A percentile compares a stretch with the other conserved stretches of the same genome.
These are phyloP conservation scores for Lamprotornis superbus DNA, from an alignment of 2,113 vertebrate genomes.

Conservation along the genomic window DNA sequence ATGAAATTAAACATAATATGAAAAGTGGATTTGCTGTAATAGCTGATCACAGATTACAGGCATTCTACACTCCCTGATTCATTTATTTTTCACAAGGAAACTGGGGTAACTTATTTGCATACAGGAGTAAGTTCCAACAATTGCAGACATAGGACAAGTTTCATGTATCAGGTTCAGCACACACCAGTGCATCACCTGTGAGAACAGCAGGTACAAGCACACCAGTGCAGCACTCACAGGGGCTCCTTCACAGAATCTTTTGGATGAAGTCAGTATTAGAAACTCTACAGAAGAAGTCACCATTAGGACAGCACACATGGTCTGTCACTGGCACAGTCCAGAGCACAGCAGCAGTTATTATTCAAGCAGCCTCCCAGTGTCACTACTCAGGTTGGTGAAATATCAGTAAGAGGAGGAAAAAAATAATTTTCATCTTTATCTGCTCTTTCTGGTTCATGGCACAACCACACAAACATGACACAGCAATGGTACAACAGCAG, in stretches of 20 bases:
- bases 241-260: not conserved
- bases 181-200: not conserved
- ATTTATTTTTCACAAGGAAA: slow-evolving; percentile 41
- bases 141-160: not conserved
- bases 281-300: not conserved
- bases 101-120: not conserved
- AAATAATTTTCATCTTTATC: not conserved
- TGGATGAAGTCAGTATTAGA: not conserved
- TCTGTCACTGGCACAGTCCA: not conserved
- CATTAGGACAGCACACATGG: not conserved
- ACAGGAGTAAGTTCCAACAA: not conserved
- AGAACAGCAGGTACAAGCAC: not conserved
- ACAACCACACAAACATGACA: not conserved
- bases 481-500: not conserved
- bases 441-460: not conserved
- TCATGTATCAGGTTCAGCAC: not conserved
- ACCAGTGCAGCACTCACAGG: not conserved
- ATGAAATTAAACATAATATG: slow-evolving; percentile 36
- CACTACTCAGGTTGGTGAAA: not conserved
- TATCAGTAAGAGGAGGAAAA: not conserved
- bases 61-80: not conserved
- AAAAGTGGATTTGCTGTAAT: slow-evolving; percentile 39
- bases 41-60: slow-evolving; percentile 34
- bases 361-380: not conserved
- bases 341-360: not conserved